Base-by-base conservation (phyloP, 2,113 vertebrate species). In the Oryzias celebensis region DNA sequence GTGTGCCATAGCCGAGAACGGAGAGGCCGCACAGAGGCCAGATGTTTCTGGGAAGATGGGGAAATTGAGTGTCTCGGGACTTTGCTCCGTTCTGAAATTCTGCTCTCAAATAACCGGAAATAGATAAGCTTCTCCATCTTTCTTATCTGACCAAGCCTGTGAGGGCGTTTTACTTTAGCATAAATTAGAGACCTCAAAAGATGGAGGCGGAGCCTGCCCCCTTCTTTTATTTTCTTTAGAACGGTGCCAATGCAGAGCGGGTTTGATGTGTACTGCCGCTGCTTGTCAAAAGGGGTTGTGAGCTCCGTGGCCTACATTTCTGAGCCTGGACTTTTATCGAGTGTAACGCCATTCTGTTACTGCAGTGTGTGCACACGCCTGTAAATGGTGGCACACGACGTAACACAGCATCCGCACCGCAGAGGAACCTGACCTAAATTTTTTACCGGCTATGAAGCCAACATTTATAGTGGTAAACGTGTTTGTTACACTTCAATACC, bases 1-100 rank as follows among this genome's bases (percentile, higher is more conserved):
- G 58, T 78, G 66, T 78, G 79, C 63, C 59, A 78, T 73, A 83
- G 87, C 53, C 23, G 13, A 69, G 71, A 71, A 48, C 48, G 81
- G 78, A 83, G 53, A 63, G 72, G 56, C 62, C 79, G 71, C 77
- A 51, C 58, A 63, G 74, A 68, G 76, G 87, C 80, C 89, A 90
- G 88, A 87, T 90, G 89, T 88, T 83, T 47, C 65, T 26, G 75
- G 77, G 26, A 28, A 28, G 26, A 28, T 5, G 77, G 79, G 73
- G 65, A 51, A 75, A 81, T 76, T 52, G 70, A 76, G 58, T 18
- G 57, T 68, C 51, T 74, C 49, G 14, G 52, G 14, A 52, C 58
- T 26, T 48, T 51, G 62, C 64, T 70, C 73, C 65, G 77, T 58
- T 47, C 61, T 31, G 64, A 72, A 69, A 71, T 73, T 87, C 77